Evolutionary conservation across 2,888 invertebrate genomes (phyloP).

Genomic region (Cylindroiulus punctatus): DNA sequence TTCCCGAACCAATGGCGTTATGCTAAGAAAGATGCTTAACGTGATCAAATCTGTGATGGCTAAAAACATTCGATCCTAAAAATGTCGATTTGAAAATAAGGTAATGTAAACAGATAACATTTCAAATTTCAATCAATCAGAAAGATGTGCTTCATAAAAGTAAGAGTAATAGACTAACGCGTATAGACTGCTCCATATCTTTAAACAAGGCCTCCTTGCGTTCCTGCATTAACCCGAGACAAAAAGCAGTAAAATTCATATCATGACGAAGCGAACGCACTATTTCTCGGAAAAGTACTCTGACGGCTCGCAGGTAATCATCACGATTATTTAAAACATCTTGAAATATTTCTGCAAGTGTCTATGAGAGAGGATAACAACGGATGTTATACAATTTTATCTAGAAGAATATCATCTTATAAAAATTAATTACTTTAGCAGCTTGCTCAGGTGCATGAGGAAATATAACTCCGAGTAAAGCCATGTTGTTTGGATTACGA

Average conservation of each 20-base stretch:
- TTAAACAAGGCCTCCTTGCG: slow-evolving; percentile 64
- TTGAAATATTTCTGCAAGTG: slow-evolving; percentile 70
- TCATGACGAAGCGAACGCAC: slow-evolving; percentile 84
- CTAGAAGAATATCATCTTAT: too few relatives aligned
- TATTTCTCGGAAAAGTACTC: slow-evolving; percentile 87
- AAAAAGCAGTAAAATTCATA: slow-evolving; percentile 81
- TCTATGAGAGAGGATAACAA: slow-evolving; percentile 61
- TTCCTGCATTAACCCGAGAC: slow-evolving; percentile 77
- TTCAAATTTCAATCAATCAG: neutral
- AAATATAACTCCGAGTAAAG: slow-evolving; percentile 87
- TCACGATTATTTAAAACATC: slow-evolving; percentile 88
- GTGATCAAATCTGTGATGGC: slow-evolving; percentile 86
- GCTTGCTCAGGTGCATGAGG: slow-evolving; percentile 84
- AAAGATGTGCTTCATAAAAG: neutral
- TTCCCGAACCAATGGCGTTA: slow-evolving; percentile 79
- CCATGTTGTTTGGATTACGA: slow-evolving; percentile 94
- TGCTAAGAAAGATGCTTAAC: slow-evolving; percentile 84
- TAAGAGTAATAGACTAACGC: slow-evolving; percentile 58
- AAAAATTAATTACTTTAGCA: slow-evolving; percentile 69
- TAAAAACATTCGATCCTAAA: slow-evolving; percentile 84
- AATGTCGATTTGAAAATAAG: neutral
- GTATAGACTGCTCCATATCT: slow-evolving; percentile 64
- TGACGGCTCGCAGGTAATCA: slow-evolving; percentile 87
- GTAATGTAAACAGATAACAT: neutral
- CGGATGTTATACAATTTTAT: neutral